These are phyloP conservation scores for Tetanocera ferruginea DNA, from an alignment of 2,888 invertebrate species.

Conservation along the genomic window DNA sequence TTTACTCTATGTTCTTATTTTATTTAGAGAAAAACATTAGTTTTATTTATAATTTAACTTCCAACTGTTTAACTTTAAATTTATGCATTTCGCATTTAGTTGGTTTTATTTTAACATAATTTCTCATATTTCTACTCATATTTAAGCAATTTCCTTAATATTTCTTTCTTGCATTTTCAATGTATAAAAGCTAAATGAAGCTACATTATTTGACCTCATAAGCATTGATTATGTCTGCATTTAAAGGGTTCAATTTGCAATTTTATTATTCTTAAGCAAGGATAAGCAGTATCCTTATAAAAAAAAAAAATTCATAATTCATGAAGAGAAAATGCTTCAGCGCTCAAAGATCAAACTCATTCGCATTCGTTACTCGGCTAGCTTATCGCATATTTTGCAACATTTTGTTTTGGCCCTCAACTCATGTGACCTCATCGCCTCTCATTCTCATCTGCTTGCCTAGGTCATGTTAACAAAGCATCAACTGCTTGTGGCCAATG, in stretches of 20 bases:
- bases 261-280: background rate
- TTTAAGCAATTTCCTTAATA: too few species aligned
- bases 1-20: too few species aligned
- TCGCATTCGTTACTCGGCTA: background rate
- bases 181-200: too few species aligned
- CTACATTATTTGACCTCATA: background rate
- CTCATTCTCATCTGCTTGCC: too few species aligned
- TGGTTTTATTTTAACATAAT: too few species aligned
- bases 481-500: background rate
- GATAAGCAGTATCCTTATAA: background rate
- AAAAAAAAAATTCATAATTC: conserved; percentile 25
- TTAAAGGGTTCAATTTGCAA: conserved; percentile 9
- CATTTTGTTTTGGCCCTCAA: background rate
- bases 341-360: conserved; percentile 8
- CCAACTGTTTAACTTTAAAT: too few species aligned
- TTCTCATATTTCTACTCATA: too few species aligned
- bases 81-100: too few species aligned
- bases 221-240: background rate
- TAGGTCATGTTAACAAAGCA: too few species aligned
- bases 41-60: too few species aligned
- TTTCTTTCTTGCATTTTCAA: too few species aligned
- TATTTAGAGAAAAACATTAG: too few species aligned
- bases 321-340: conserved; percentile 5
- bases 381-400: background rate
- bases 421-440: background rate